Evolutionary conservation across 2,888 invertebrate genomes (phyloP), one percentile per base, ranked within the genome.

Genomic region (Phyllotreta striolata): DNA sequence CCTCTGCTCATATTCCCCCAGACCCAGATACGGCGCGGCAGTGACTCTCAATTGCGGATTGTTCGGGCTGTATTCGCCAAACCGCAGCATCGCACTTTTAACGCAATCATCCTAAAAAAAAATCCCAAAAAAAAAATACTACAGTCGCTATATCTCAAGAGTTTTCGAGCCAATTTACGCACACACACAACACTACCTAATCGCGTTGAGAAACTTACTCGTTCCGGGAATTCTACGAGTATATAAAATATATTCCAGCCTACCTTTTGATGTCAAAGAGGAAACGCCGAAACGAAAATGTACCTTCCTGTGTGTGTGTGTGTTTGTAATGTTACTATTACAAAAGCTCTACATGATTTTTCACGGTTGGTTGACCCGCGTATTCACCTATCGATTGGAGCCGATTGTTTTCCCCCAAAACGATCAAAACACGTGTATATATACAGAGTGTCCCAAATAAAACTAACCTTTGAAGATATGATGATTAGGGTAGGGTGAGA

Each of bases 1-100:
- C 1, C 85, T 73, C 1, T 86, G 81, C 71, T 87, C 87, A 76
- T 87, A 87, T 75, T 87, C 86, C 7, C 87, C 87, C 24, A 87
- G 80, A 0, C 86, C 87, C 46, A 85, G 78, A 66, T 87, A 81
- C 0, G 84, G 86, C 72, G 86, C 86, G 51, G 80, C 77, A 55
- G 77, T 71, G 63, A 78, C 82, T 57, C 85, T 82, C 24, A 85
- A 73, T 66, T 85, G 79, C 10, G 86, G 86, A 79, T 87, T 86
- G 80, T 87, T 87, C 1, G 87, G 87, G n/a, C 87, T 87, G 72
- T 83, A 87, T 72, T 87, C 87, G 55, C 87, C 87, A 55, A 85
- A 85, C 60, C 85, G 86, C 77, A 87, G 77, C 87, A 87, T 87
- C 63, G 73, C 72, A 73, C 72, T 55, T 55, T 69, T 69, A 65